Evolutionary conservation across 2,113 vertebrate species (phyloP), one percentile per base, ranked within the genome.

Genomic region (Silurus asotus): DNA sequence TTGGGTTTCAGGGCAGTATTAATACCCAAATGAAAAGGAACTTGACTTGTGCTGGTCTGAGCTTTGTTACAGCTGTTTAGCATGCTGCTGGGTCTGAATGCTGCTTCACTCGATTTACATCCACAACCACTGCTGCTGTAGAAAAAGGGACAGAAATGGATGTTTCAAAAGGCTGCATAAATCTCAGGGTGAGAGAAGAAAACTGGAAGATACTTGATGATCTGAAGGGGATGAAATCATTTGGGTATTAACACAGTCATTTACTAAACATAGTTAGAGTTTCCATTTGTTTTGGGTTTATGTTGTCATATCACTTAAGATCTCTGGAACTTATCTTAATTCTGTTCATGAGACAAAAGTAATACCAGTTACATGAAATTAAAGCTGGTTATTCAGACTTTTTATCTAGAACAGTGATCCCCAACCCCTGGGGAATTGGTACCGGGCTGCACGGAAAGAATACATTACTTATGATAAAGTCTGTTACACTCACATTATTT

Each of bases 1-100:
- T 17, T n/a, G 49, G 48, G 61, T 8, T 79, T 83, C 19, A 69
- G 53, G 25, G 45, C 17, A 8, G 15, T 23, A 76, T 82, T 58
- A 8, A 25, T 53, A 78, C 28, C 45, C 14, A 19, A 82, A 51
- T 77, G 75, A 37, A 74, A 51, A 17, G 37, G 19, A 28, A 61
- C 86, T 79, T 86, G 20, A 62, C n/a, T 86, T 25, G 55, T 58
- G 84, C 72, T 78, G 79, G 81, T 82, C 53, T 64, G 49, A 76
- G 37, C 56, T 59, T 75, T 59, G 62, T 13, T 69, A 7, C 62
- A 74, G 80, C 83, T 83, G 37, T 74, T 56, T 25, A 67, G 62
- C 64, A 62, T 77, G 83, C 25, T 55, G 58, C 59, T 85, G 61
- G 83, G 72, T 25, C 83, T 77, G 83, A 19, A 62, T 74, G 28